Base-by-base conservation (phyloP, 2,113 vertebrate species). In the Setophaga coronata region DNA sequence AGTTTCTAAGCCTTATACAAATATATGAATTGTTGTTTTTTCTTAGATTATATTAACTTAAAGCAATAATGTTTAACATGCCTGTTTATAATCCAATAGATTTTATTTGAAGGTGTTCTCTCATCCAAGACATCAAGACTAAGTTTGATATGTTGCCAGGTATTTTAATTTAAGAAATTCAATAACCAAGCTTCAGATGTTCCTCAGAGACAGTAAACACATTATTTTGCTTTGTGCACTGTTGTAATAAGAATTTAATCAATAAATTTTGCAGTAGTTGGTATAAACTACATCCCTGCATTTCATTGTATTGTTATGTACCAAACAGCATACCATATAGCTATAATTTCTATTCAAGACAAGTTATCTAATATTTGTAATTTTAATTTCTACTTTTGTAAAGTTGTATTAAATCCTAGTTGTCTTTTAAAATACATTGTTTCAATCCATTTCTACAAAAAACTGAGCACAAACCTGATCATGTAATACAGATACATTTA, bases 381-480 rank as follows among this genome's bases (percentile, higher is more conserved):
- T 47, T 54, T 65, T 66, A 25, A 53, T 61, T 58, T 43, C 18
- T 57, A 21, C 8, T 51, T 85, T 51, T 25, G 29, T 18, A 29
- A 79, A 64, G 5, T 10, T 72, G 4, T 25, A 54, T 58, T 64
- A 45, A 76, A 72, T 56, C 6, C 15, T 13, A 31, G 7, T 20
- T 54, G 60, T 58, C 6, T 36, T 89, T 60, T 58, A 45, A 83
- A 89, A 77, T 23, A 11, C 1, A 16, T 3, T 36, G 11, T 60
- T 87, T 65, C 34, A 73, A 43, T 56, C 5, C 5, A 14, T 3
- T 73, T 57, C 14, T 40, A 29, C 10, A 26, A 67, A 60, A 65
- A 61, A 50, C 0, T 1, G 13, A 33, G 7, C 2, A 1, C 24
- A 60, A 77, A 72, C 3, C 28, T 60, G 14, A 64, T 56, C 4